Percentiles rank a stretch among this genome's conserved stretches.
Evolutionary conservation across 2,113 vertebrate genomes (phyloP).

Genomic region (Sciurus niger): DNA sequence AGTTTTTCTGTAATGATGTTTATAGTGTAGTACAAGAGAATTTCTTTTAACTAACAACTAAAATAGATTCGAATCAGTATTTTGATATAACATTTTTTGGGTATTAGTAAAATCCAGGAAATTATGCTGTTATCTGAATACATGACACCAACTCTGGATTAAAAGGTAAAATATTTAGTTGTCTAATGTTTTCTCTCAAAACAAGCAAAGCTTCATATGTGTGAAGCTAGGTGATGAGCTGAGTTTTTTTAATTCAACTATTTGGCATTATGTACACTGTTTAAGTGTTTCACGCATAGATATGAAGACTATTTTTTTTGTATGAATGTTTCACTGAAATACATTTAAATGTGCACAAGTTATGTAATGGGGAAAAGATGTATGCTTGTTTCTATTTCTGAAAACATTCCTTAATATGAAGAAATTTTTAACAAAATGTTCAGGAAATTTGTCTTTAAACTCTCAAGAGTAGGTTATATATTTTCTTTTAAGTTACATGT

Average conservation of each 20-base stretch:
- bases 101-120: slow-evolving; percentile 49
- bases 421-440: slow-evolving; percentile 58
- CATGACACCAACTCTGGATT: slow-evolving; percentile 23
- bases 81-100: slow-evolving; percentile 41
- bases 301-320: slow-evolving; percentile 13
- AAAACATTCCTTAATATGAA: slow-evolving; percentile 41
- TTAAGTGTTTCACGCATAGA: slow-evolving; percentile 21
- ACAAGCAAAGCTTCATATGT: background rate
- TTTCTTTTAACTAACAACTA: slow-evolving; percentile 61
- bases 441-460: background rate
- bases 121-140: background rate
- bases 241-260: slow-evolving; percentile 38
- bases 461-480: slow-evolving; percentile 4
- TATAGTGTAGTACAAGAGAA: slow-evolving; percentile 21
- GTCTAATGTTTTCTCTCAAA: slow-evolving; percentile 10
- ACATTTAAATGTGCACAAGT: slow-evolving; percentile 41
- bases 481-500: slow-evolving; percentile 54
- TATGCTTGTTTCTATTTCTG: slow-evolving; percentile 7
- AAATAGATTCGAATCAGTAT: slow-evolving; percentile 47
- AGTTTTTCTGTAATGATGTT: slow-evolving; percentile 51
- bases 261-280: slow-evolving; percentile 55
- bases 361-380: background rate
- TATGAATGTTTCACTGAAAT: slow-evolving; percentile 54
- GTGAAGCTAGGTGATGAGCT: slow-evolving; percentile 35
- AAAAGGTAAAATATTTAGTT: slow-evolving; percentile 53